Evolutionary conservation across 2,797 vertebrate species (phyloP), one percentile per base, ranked within the genome.

Genomic region (Micrastur ruficollis): DNA sequence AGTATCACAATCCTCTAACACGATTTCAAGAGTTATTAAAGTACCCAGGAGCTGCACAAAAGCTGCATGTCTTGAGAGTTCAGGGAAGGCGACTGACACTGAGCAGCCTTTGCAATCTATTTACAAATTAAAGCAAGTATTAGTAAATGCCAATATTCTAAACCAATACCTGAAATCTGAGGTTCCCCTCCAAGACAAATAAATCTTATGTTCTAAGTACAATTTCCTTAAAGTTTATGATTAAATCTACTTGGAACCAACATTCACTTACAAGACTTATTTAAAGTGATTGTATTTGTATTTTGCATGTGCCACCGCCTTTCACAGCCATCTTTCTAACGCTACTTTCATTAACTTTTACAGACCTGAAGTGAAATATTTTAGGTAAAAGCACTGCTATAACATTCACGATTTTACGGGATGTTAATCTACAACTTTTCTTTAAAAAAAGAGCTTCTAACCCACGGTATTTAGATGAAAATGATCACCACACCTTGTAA

Each of bases 1-100:
- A 82, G 95, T 63, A 59, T 71, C 88, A 91, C 92, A 96, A 94
- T 81, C 84, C 89, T 67, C 93, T 73, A 76, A 84, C 12, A 90
- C 3, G 3, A 93, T 90, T 96, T 80, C 65, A 81, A 29, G 61
- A 91, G 61, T 20, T 58, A 87, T 5, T 92, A 61, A 50, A 88
- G 85, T 36, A 70, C 40, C 76, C 40, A 91, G 70, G 59, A 70
- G 85, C 53, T 81, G 89, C 31, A 12, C 32, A 52, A 67, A 53
- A 86, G 75, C 72, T 75, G 52, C 42, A 23, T 7, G 14, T 4
- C 85, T 75, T 53, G 11, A 90, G 63, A 90, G 72, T 55, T 96
- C 29, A 53, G 74, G 66, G 59, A 86, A 49, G 59, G 91, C 25
- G 49, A 29, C 61, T 34, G 81, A 20, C 49, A 91, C 31, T 4